Conservation (phyloP, 2,888 invertebrate genomes). For the Oxystoma pomonae region DNA sequence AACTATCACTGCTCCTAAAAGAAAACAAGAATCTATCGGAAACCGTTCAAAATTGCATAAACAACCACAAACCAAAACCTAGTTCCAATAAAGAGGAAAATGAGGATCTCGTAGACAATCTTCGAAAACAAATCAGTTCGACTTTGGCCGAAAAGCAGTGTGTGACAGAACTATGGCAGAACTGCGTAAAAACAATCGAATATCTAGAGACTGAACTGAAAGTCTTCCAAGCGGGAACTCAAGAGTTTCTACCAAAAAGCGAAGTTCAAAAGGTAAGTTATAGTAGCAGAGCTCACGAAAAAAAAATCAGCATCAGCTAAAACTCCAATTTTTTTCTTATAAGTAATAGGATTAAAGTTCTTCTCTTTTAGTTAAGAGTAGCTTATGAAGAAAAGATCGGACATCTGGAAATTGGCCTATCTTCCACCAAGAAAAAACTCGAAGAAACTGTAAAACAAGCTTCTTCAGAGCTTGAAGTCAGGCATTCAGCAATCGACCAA, state of each 20-base stretch:
- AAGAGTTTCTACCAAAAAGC: slow-evolving; percentile 38
- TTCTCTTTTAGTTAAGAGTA: slow-evolving; percentile 44
- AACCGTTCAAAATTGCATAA: slow-evolving; percentile 16
- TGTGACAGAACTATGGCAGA: slow-evolving; percentile 62
- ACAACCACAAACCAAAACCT: background rate
- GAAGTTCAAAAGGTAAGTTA: slow-evolving; percentile 35
- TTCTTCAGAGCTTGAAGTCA: slow-evolving; percentile 49
- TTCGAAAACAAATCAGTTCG: slow-evolving; percentile 31
- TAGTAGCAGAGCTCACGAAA: background rate
- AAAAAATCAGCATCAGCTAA: background rate
- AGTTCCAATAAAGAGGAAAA: slow-evolving; percentile 16
- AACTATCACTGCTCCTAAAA: slow-evolving; percentile 25
- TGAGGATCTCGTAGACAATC: slow-evolving; percentile 30
- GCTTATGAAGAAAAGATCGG: slow-evolving; percentile 53
- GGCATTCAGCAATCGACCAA: slow-evolving; percentile 41
- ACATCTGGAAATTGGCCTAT: slow-evolving; percentile 47
- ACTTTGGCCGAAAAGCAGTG: slow-evolving; percentile 60
- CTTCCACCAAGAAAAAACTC: slow-evolving; percentile 22
- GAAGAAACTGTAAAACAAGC: slow-evolving; percentile 23
- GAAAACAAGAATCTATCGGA: slow-evolving; percentile 32
- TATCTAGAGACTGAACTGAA: slow-evolving; percentile 64
- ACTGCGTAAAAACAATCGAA: slow-evolving; percentile 61
- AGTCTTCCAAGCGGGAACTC: slow-evolving; percentile 46
- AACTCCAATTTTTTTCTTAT: background rate
- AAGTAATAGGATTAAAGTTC: background rate